Percentiles rank a stretch among this genome's conserved stretches.
Conservation (phyloP, 2,888 invertebrate genomes). For the Drosophila multiciliata region DNA sequence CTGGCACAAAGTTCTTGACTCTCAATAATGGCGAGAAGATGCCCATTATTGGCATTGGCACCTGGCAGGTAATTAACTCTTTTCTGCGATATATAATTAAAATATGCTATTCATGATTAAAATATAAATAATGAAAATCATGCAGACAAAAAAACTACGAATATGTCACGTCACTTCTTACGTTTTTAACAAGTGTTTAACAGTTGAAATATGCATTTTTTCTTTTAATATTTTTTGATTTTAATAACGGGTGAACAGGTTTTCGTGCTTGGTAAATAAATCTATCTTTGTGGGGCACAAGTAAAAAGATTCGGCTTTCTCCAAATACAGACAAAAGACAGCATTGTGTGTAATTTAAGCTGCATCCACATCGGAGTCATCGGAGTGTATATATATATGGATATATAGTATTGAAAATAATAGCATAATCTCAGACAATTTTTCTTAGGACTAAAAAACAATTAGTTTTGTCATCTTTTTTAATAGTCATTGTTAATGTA, state of each 20-base stretch:
- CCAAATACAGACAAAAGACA: not conserved
- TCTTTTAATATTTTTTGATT: not conserved
- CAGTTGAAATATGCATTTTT: not conserved
- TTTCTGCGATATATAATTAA: not conserved
- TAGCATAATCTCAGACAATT: not conserved
- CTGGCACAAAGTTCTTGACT: conserved; percentile 71
- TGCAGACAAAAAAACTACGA: not conserved
- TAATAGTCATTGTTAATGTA: not conserved
- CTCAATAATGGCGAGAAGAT: conserved; percentile 87
- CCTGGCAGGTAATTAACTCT: conserved; percentile 89
- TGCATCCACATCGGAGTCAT: not conserved
- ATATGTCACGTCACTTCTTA: not conserved
- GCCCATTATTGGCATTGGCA: conserved; percentile 91
- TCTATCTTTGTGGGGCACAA: conserved; percentile 8
- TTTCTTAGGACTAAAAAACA: not conserved
- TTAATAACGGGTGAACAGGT: conserved; percentile 33
- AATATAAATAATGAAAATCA: not conserved
- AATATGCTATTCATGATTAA: not conserved
- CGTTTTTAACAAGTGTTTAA: not conserved
- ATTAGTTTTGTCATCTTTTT: not conserved
- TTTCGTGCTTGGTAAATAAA: conserved; percentile 37
- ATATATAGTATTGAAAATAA: not conserved
- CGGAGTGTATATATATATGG: not conserved
- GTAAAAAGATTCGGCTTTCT: conserved; percentile 40
- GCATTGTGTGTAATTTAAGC: conserved; percentile 9